These are phyloP conservation scores for Huso huso DNA, from an alignment of 2,797 vertebrate species.

Conservation along the genomic window DNA sequence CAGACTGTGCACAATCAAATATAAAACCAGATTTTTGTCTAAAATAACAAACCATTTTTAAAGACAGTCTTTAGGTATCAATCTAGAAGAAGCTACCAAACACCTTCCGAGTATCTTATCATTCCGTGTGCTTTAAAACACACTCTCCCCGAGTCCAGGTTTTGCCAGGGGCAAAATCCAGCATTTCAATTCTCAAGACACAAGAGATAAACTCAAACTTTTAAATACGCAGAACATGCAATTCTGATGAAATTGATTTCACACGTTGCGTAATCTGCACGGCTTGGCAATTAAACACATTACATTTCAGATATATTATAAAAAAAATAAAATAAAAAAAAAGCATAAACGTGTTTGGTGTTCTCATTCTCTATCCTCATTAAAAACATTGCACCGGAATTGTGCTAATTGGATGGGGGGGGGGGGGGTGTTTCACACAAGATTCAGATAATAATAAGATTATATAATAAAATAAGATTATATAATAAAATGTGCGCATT, in stretches of 20 bases:
- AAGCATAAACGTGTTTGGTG: background rate
- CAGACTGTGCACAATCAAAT: background rate
- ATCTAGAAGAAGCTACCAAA: background rate
- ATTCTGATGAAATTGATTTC: slow-evolving; percentile 56
- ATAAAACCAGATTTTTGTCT: background rate
- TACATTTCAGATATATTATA: background rate
- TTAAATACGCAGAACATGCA: slow-evolving; percentile 56
- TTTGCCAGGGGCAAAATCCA: slow-evolving; percentile 59
- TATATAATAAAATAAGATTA: too few species aligned
- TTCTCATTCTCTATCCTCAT: background rate
- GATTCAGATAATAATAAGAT: too few species aligned
- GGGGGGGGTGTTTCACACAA: too few species aligned
- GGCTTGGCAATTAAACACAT: slow-evolving; percentile 38
- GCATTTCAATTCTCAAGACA: slow-evolving; percentile 53
- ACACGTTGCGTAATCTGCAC: slow-evolving; percentile 53
- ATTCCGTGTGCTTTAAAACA: slow-evolving; percentile 5
- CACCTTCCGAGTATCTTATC: slow-evolving; percentile 5
- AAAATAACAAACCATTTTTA: background rate
- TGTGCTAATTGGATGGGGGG: too few species aligned
- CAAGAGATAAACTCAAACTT: slow-evolving; percentile 55
- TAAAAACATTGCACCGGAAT: background rate
- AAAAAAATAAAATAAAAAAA: background rate
- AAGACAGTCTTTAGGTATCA: background rate
- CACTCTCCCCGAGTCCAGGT: slow-evolving; percentile 52
- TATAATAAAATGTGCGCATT: too few species aligned